Conservation (phyloP, 2,113 vertebrate species). For the Falco punctatus region DNA sequence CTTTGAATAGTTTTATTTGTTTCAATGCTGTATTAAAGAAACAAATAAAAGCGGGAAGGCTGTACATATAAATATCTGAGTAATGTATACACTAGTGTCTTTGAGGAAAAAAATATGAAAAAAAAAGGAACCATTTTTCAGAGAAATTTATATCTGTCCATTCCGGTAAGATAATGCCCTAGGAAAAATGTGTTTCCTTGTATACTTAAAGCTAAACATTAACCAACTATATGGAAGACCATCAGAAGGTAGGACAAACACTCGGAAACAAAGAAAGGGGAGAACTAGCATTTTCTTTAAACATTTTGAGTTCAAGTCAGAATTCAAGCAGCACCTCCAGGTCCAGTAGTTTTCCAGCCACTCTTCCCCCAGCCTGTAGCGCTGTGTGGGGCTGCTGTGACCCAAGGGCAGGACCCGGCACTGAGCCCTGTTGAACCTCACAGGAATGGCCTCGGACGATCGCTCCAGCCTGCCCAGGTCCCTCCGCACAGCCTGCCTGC, state of each 20-base stretch:
- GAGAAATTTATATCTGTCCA: neutral
- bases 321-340: fast-evolving
- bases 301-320: neutral
- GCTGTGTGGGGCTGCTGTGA: no score
- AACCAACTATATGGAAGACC: neutral
- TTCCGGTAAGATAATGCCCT: neutral
- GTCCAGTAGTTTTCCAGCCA: neutral
- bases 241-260: neutral
- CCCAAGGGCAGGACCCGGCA: fast-evolving
- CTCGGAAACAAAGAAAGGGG: neutral
- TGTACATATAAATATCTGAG: neutral
- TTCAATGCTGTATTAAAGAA: neutral
- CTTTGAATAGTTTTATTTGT: neutral
- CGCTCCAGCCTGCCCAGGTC: fast-evolving
- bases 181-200: neutral
- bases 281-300: neutral
- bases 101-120: neutral
- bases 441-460: fast-evolving
- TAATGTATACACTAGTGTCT: neutral
- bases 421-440: neutral
- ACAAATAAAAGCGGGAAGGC: neutral
- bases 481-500: neutral
- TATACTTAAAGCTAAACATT: neutral
- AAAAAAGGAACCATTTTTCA: neutral
- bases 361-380: neutral